A percentile compares a stretch with the other conserved stretches of the same genome.
Conservation (phyloP, 1,140 invertebrate species). For the Ectropis grisescens region DNA sequence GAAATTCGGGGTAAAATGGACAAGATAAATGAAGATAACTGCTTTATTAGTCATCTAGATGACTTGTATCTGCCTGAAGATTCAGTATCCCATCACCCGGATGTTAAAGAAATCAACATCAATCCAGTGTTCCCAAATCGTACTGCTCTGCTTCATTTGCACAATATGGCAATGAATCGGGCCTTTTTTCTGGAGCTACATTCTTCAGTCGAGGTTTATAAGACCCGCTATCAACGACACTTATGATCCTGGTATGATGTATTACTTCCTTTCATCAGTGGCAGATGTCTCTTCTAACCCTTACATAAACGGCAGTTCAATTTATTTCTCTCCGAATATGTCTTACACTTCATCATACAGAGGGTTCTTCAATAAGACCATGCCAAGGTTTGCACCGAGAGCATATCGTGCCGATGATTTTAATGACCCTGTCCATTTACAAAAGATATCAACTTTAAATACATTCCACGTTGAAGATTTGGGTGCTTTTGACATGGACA, state of each 20-base stretch:
- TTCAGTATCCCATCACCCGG: conserved; percentile 90
- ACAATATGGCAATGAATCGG: conserved; percentile 95
- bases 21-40: conserved; percentile 87
- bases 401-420: conserved; percentile 94
- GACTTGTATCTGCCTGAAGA: conserved; percentile 88
- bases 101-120: conserved; percentile 95
- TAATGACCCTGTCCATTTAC: conserved; percentile 93
- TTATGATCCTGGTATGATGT: conserved; percentile 98
- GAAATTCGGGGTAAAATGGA: conserved; percentile 86
- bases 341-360: conserved; percentile 95
- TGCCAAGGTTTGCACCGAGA: conserved; percentile 94
- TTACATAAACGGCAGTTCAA: conserved; percentile 92
- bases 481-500: conserved; percentile 82
- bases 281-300: conserved; percentile 95
- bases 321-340: conserved; percentile 95
- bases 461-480: conserved; percentile 88
- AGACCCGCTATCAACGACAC: conserved; percentile 91
- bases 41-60: conserved; percentile 86
- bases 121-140: conserved; percentile 96
- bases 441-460: conserved; percentile 92
- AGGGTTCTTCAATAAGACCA: conserved; percentile 97
- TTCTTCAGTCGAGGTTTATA: conserved; percentile 92
- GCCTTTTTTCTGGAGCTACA: conserved; percentile 97
- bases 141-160: conserved; percentile 91
- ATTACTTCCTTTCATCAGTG: conserved; percentile 95